phyloP scores from a whole-genome alignment of 2,797 vertebrate genomes.

The Forpus xanthops region DNA sequence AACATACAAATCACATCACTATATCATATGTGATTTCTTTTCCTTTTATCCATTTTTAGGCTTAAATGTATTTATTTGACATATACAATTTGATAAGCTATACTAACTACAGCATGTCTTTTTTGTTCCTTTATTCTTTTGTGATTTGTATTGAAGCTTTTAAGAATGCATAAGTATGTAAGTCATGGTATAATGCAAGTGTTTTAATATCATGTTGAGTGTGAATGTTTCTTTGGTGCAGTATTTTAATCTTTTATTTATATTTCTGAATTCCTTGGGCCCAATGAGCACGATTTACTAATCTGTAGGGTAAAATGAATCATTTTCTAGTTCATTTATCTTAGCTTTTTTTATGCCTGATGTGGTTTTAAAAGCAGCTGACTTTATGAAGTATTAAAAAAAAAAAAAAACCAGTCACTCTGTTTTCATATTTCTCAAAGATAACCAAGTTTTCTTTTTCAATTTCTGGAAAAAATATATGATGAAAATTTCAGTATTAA shows the following conservation, averaged over 20 bases:
- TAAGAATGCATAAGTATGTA: not conserved
- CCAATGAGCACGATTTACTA: not conserved
- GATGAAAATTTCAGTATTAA: not conserved
- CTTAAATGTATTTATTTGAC: not conserved
- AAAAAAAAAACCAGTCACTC: constrained; percentile 10
- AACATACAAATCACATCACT: not conserved
- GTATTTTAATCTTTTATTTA: not conserved
- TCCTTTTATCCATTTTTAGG: not conserved
- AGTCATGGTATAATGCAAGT: not conserved
- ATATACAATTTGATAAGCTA: not conserved
- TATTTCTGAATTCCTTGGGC: not conserved
- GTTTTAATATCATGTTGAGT: not conserved
- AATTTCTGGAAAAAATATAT: constrained; percentile 45
- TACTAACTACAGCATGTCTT: not conserved
- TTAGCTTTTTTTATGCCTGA: not conserved
- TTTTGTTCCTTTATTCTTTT: not conserved
- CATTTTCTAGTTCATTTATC: not conserved
- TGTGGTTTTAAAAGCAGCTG: not conserved
- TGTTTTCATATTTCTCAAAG: constrained; percentile 19
- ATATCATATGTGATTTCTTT: not conserved
- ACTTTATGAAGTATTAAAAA: not conserved
- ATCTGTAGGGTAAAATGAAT: not conserved
- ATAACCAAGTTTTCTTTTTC: constrained; percentile 40
- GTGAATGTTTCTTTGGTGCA: not conserved
- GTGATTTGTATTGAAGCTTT: not conserved